Evolutionary conservation across 1,140 invertebrate genomes (phyloP).

Genomic region (Drosophila ambigua): DNA sequence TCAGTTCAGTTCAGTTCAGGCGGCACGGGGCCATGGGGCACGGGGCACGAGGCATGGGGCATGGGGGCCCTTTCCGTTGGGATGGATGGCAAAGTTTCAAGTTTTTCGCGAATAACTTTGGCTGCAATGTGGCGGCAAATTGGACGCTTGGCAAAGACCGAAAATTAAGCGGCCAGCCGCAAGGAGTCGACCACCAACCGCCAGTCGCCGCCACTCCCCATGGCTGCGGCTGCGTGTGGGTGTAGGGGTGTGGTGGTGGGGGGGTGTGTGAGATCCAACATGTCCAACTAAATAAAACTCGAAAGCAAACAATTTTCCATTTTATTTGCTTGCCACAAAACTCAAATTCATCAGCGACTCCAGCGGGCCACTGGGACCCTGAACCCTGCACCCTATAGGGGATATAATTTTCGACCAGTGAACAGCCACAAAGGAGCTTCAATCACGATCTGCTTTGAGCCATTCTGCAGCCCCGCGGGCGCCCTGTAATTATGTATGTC

Average conservation of each 20-base stretch:
- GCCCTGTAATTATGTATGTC: too few relatives aligned
- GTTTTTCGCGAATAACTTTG: conserved; percentile 61
- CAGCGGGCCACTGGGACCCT: neutral
- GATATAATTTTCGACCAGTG: too few relatives aligned
- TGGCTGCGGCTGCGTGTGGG: neutral
- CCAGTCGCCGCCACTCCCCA: too few relatives aligned
- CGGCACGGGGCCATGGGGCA: neutral
- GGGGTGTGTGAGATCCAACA: conserved; percentile 23
- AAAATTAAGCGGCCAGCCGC: conserved; percentile 72
- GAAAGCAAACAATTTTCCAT: conserved; percentile 64
- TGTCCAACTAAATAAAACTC: conserved; percentile 69
- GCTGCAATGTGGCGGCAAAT: conserved; percentile 78
- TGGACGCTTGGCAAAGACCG: conserved; percentile 66
- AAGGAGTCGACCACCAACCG: conserved; percentile 8
- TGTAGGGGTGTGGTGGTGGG: too few relatives aligned
- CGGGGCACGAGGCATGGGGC: neutral
- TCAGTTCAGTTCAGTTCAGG: too few relatives aligned
- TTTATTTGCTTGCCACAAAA: conserved; percentile 66
- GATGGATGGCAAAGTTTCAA: conserved; percentile 44
- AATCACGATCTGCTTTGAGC: too few relatives aligned
- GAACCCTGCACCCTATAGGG: too few relatives aligned
- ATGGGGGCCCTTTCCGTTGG: conserved; percentile 15
- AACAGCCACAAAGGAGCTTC: too few relatives aligned
- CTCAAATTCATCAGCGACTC: conserved; percentile 39
- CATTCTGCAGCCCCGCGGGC: too few relatives aligned